A percentile compares a stretch with the other conserved stretches of the same genome.
Evolutionary conservation across 2,888 invertebrate genomes (phyloP).

Genomic region (Trachelus stipa): DNA sequence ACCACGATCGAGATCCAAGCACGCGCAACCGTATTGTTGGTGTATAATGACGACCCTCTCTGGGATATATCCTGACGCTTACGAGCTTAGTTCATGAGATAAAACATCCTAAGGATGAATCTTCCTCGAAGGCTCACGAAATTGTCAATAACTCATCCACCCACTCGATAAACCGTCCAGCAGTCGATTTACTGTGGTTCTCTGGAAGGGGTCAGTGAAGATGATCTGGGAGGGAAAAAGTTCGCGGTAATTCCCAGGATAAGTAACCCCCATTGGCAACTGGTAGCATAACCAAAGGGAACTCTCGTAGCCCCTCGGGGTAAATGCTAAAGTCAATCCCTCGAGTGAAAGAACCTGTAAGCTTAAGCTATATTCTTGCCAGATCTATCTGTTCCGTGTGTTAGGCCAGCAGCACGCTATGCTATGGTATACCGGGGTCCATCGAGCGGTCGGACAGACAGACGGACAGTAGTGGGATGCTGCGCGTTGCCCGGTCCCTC

Average conservation of each 20-base stretch:
- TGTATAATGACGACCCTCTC: neutral
- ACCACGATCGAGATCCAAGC: neutral
- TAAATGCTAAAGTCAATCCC: conserved; percentile 8
- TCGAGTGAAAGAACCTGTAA: conserved; percentile 40
- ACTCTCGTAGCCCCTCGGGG: neutral
- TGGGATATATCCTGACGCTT: neutral
- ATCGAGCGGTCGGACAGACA: conserved; percentile 35
- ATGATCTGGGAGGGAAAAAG: neutral
- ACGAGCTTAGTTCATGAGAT: neutral
- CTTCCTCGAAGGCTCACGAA: neutral
- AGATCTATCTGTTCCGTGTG: conserved; percentile 19
- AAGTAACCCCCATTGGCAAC: neutral
- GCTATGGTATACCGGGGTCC: conserved; percentile 36
- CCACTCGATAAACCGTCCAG: neutral
- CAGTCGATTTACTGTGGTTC: neutral
- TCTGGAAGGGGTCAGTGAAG: neutral
- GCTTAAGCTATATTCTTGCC: conserved; percentile 11
- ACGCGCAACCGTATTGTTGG: neutral
- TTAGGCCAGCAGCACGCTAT: conserved; percentile 32
- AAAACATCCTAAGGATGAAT: neutral
- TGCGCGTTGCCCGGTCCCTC: conserved; percentile 34
- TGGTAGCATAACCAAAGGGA: neutral
- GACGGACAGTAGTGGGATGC: conserved; percentile 52
- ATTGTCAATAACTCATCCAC: neutral
- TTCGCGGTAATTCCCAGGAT: neutral